phyloP scores from a whole-genome alignment of 2,113 vertebrate genomes.

The Serilophus lunatus region DNA sequence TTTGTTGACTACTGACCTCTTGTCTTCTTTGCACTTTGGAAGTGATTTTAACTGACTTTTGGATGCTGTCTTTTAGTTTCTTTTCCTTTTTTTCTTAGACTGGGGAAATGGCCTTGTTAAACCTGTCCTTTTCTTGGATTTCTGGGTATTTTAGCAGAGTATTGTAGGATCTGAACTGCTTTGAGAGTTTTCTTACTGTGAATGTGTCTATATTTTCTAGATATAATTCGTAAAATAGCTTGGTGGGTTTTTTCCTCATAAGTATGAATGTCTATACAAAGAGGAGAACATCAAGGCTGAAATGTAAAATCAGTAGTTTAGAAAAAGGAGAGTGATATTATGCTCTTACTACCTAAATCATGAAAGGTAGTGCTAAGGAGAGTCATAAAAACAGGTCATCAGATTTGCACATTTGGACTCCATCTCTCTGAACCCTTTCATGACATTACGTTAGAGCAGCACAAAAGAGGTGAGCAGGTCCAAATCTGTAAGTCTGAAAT shows the following conservation, averaged over 20 bases:
- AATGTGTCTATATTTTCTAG: background rate
- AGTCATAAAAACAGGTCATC: background rate
- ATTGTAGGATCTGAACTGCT: background rate
- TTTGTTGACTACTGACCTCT: slow-evolving; percentile 42
- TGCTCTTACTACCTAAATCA: background rate
- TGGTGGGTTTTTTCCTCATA: background rate
- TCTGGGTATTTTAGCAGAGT: background rate
- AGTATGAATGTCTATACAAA: background rate
- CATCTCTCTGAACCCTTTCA: background rate
- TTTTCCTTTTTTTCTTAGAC: background rate
- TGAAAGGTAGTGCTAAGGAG: background rate
- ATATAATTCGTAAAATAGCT: background rate
- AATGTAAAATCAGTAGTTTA: background rate
- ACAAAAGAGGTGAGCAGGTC: background rate
- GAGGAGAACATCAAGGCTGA: background rate
- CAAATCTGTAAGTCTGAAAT: background rate
- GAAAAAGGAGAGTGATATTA: background rate
- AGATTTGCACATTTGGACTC: background rate
- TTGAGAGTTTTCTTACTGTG: background rate
- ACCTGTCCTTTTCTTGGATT: background rate
- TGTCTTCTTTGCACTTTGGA: slow-evolving; percentile 6
- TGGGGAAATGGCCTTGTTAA: background rate
- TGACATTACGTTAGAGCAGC: background rate
- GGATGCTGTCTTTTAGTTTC: background rate
- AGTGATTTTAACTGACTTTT: slow-evolving; percentile 40